Evolutionary conservation across 1,140 invertebrate genomes (phyloP).

Genomic region (Aphaenogaster floridana): DNA sequence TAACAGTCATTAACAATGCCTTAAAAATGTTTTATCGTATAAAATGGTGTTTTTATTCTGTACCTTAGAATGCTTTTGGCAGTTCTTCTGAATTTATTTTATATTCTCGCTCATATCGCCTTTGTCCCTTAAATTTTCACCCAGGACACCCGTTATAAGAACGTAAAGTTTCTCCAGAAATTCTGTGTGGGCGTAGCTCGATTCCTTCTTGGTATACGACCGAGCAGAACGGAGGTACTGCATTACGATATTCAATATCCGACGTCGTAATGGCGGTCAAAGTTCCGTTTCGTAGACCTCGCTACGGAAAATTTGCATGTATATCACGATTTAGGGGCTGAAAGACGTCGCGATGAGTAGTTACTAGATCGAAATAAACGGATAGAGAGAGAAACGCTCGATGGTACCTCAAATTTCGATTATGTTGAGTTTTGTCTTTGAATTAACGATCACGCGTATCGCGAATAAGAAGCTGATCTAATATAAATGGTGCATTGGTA

Average conservation of each 20-base stretch:
- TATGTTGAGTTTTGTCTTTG: neutral
- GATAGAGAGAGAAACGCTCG: constrained; percentile 40
- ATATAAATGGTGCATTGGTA: too few species aligned
- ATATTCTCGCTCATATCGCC: neutral
- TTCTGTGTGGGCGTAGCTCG: constrained; percentile 70
- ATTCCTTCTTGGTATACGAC: constrained; percentile 41
- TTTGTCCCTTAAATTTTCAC: constrained; percentile 4
- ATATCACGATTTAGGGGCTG: constrained; percentile 73
- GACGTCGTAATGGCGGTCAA: constrained; percentile 75
- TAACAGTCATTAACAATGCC: neutral
- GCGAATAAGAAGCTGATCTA: neutral
- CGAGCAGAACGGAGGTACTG: constrained; percentile 59
- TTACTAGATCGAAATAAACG: constrained; percentile 28
- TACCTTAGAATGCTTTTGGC: neutral
- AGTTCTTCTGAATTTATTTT: neutral
- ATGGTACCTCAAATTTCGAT: constrained; percentile 58
- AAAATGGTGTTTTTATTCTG: neutral
- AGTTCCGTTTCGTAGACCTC: constrained; percentile 71
- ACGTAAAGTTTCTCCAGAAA: constrained; percentile 67
- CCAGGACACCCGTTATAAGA: constrained; percentile 56
- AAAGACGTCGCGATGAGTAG: constrained; percentile 59
- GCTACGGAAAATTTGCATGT: constrained; percentile 74
- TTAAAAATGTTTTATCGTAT: neutral
- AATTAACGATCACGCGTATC: constrained; percentile 33
- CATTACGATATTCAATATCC: constrained; percentile 78